Conservation (phyloP, 37 sponge, comb jelly and placozoan genomes). For the Lycopodina hypogea region DNA sequence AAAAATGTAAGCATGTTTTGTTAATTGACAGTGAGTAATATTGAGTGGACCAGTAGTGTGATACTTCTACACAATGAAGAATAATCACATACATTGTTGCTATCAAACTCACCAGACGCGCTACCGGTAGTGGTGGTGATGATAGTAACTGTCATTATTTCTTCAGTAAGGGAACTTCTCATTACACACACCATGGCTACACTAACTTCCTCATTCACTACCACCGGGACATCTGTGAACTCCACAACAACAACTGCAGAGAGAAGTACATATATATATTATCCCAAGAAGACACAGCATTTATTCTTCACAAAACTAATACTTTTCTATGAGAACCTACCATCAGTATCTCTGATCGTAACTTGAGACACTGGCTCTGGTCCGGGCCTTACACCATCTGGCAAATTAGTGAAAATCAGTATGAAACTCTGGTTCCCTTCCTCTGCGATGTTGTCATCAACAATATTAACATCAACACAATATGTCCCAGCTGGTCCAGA, state of each 20-base stretch:
- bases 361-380: neutral
- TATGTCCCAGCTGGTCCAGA: neutral
- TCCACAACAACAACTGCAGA: slow-evolving; percentile 1
- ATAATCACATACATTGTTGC: too few relatives aligned
- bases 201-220: slow-evolving; percentile 33
- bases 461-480: neutral
- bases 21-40: too few relatives aligned
- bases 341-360: slow-evolving; percentile 22
- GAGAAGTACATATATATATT: too few relatives aligned
- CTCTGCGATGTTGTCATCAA: slow-evolving; percentile 21
- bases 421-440: slow-evolving; percentile 8
- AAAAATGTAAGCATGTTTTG: too few relatives aligned
- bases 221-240: slow-evolving; percentile 4
- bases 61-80: too few relatives aligned
- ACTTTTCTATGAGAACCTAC: too few relatives aligned
- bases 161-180: neutral
- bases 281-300: too few relatives aligned
- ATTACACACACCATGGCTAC: slow-evolving; percentile 22
- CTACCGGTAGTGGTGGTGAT: neutral
- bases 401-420: neutral
- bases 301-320: too few relatives aligned
- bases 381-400: slow-evolving; percentile 21
- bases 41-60: too few relatives aligned
- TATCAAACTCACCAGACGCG: neutral
- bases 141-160: neutral